Evolutionary conservation across 2,888 invertebrate species (phyloP).

Genomic region (Drosophila histrio): DNA sequence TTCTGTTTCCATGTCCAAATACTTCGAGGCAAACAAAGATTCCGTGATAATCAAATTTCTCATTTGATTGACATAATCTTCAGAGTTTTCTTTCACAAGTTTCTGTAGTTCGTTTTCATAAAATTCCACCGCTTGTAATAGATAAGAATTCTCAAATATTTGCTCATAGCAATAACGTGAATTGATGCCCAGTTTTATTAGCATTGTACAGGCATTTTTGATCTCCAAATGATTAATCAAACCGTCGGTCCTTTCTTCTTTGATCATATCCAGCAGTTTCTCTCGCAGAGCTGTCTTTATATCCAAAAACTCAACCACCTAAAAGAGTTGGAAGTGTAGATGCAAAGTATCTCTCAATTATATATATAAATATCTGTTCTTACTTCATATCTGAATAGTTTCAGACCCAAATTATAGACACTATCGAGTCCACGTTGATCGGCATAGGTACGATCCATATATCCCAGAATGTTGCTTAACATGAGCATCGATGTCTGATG

Average conservation of each 20-base stretch:
- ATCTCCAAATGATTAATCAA: not conserved
- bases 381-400: constrained; percentile 7
- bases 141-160: not conserved
- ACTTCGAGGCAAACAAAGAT: not conserved
- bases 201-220: not conserved
- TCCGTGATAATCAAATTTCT: not conserved
- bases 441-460: not conserved
- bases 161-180: constrained; percentile 1
- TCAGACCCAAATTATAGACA: constrained; percentile 6
- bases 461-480: constrained; percentile 1
- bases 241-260: no score
- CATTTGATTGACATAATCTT: not conserved
- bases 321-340: no score
- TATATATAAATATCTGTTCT: not conserved
- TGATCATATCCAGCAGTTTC: not conserved
- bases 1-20: not conserved
- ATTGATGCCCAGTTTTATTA: not conserved
- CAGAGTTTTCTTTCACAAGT: not conserved
- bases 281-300: not conserved
- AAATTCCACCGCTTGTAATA: not conserved
- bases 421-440: not conserved
- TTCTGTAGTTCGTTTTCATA: not conserved
- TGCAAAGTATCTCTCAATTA: no score
- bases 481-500: constrained; percentile 16
- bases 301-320: not conserved